Evolutionary conservation across 2,113 vertebrate genomes (phyloP), one percentile per base, ranked within the genome.

Genomic region (Gadus macrocephalus): DNA sequence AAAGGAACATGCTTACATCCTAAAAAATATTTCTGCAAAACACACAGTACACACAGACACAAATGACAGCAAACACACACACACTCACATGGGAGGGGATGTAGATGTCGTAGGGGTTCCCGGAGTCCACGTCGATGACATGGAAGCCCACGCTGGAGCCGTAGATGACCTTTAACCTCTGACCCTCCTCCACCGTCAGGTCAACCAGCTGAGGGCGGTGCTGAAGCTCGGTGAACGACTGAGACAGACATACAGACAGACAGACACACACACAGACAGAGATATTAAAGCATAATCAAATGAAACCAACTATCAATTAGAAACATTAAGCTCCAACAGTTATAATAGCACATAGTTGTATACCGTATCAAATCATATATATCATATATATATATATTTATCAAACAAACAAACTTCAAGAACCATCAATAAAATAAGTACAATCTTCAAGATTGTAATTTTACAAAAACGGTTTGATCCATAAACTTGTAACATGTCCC

Each of bases 121-220:
- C 97, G 67, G 97, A 97, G 93, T 99, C 97, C 75, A 99, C 97
- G 87, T 99, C 97, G 68, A 99, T 95, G 81, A 97, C 96, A 75
- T 99, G 97, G 91, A 99, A 99, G 85, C 97, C 97, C 81, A 95
- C 92, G 80, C 94, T 96, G 64, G 97, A 99, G 83, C 97, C 97
- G 72, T 97, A 99, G 89, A 99, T 99, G 79, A 99, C 97, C 87
- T 99, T 99, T 89, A 99, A 91, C 80, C 97, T 95, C 85, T 98
- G 97, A 70, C 97, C 97, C 86, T 99, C 97, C 89, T 99, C 97
- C 81, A 99, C 95, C 0, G 97, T 99, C 75, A 99, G 91, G 88
- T 99, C 97, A 70, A 98, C 96, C 22, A 99, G 94, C 89, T 96
- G 90, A 1, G 97, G 97, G 63, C 94, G 95, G 82, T 98, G 96